Percentiles rank a stretch among this genome's conserved stretches.
phyloP scores from a whole-genome alignment of 2,113 vertebrate species.

The Gambusia affinis region DNA sequence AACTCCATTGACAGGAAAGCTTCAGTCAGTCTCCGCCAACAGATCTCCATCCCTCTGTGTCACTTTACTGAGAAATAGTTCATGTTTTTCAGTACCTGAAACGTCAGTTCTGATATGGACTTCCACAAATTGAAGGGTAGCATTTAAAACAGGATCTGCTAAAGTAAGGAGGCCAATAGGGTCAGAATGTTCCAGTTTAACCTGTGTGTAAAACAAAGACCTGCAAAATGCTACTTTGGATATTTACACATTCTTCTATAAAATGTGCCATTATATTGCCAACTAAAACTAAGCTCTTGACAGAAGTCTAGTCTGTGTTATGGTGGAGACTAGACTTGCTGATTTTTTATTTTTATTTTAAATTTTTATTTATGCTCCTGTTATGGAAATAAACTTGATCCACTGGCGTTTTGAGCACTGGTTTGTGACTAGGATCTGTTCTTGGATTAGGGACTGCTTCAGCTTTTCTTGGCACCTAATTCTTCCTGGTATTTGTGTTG shows the following conservation, averaged over 20 bases:
- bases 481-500: slow-evolving; percentile 47
- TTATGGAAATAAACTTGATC: slow-evolving; percentile 18
- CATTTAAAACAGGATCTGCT: neutral
- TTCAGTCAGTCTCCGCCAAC: too few relatives aligned
- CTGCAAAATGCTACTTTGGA: too few relatives aligned
- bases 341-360: neutral
- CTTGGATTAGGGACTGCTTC: slow-evolving; percentile 40
- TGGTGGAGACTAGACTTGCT: neutral
- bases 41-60: too few relatives aligned
- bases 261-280: neutral
- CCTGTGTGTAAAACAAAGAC: too few relatives aligned
- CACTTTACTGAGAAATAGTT: too few relatives aligned
- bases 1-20: too few relatives aligned
- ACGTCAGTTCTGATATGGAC: neutral
- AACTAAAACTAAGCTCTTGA: neutral
- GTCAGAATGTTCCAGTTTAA: too few relatives aligned
- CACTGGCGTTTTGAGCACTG: slow-evolving; percentile 11
- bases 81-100: too few relatives aligned
- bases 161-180: neutral
- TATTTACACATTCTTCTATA: neutral
- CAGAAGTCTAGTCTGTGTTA: neutral
- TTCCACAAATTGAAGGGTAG: neutral
- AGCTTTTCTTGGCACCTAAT: slow-evolving; percentile 33
- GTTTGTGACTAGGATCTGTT: slow-evolving; percentile 32
- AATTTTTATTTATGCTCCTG: neutral